Evolutionary conservation across 2,797 vertebrate species (phyloP), one percentile per base, ranked within the genome.

Genomic region (Paramormyrops hopkinsi): DNA sequence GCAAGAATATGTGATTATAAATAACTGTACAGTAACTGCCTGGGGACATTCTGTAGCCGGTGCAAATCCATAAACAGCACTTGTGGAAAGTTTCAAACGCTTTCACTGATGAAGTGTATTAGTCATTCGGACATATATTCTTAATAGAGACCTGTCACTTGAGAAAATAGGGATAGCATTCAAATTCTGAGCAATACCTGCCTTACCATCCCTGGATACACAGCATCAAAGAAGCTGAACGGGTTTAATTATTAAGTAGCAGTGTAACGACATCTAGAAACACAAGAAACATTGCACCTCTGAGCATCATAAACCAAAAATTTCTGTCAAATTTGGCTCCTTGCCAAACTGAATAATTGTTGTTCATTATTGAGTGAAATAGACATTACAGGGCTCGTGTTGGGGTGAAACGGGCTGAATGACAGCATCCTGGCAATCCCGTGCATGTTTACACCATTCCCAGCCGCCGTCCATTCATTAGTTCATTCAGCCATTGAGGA

Each of bases 281-380:
- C 8, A 46, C 33, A 88, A 25, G 44, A 46, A 19, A 88, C 33
- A 69, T 65, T 9, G 22, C 9, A 69, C 87, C 59, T 88, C 46
- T 17, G 17, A 46, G 33, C 54, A 9, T n/a, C 54, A 14, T 17
- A 88, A 65, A 88, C 56, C 14, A 14, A 69, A 46, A n/a, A 14
- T 48, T 65, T 22, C 44, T 79, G 29, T 19, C 19, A 53, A 79
- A 88, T 33, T 12, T 33, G 88, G 69, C 76, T 82, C 41, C 51
- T n/a, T 54, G 41, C 48, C 73, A 82, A 29, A 56, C 79, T 44
- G 44, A 79, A 56, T 89, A 54, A 33, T 50, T 76, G 29, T 41
- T 33, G n/a, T 76, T 88, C 62, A 53, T 88, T 41, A 54, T 83
- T 83, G 88, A 90, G 87, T 59, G 79, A 86, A 48, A 65, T 84